Evolutionary conservation across 2,797 vertebrate genomes (phyloP), one percentile per base, ranked within the genome.

Genomic region (Pipistrellus pygmaeus): DNA sequence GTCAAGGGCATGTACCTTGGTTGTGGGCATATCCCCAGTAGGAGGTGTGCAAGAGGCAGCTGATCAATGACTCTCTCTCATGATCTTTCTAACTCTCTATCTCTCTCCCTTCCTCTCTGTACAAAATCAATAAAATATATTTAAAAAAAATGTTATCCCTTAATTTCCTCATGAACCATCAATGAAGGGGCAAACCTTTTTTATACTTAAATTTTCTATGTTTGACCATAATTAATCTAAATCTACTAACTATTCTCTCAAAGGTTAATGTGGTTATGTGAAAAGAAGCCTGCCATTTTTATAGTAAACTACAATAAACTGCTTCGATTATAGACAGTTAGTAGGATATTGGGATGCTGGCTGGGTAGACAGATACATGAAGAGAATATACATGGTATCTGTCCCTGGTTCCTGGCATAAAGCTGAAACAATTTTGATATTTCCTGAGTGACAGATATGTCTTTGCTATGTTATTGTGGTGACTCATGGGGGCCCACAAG

Each of bases 161-260:
- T 38, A 69, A 81, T 94, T 88, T 85, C 30, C 25, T 95, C 38
- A 55, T 60, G 85, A 84, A 12, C 53, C 12, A 91, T 72, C 46
- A 48, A 46, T 2, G 84, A 95, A 71, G 7, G 8, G 12, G 14
- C 2, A 89, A 44, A 27, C 1, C 13, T 66, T 41, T 53, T 87
- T 95, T 41, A 78, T 72, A 41, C 11, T 8, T 51, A 14, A 72
- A 62, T 91, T 82, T 91, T 71, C 23, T 80, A 5, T 81, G 12
- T 85, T 95, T 90, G 15, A 83, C 21, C 3, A 76, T 30, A 87
- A 75, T 25, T 69, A 60, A 85, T 51, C 1, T 23, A 87, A 62
- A 71, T 85, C 20, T 85, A 35, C 3, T 48, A 84, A 62, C 38
- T 80, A 51, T 78, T 9, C 85, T 90, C 66, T 23, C 10, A n/a